Percentiles rank a stretch among this genome's conserved stretches.
Evolutionary conservation across 2,888 invertebrate species (phyloP).

Genomic region (Lysandra bellargus): DNA sequence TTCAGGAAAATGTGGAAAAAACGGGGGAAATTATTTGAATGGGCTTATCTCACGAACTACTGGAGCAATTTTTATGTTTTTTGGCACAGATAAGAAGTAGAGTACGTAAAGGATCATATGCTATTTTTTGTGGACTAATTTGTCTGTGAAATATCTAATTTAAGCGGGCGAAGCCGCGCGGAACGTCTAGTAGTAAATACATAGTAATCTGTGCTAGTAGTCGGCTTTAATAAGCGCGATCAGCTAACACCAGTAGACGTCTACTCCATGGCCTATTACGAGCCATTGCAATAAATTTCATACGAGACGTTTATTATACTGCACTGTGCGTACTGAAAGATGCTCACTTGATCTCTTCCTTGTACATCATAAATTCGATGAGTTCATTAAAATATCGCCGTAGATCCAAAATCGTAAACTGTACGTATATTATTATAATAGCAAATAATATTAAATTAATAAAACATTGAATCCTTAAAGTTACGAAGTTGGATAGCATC

Average conservation of each 20-base stretch:
- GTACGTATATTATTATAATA: background rate
- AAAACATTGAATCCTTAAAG: no score
- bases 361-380: conserved; percentile 17
- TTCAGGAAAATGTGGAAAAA: no score
- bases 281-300: conserved; percentile 11
- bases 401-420: background rate
- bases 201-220: background rate
- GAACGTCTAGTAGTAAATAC: no score
- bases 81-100: no score
- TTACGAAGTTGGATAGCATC: no score
- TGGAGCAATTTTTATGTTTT: no score
- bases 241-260: conserved; percentile 33
- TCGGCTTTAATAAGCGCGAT: conserved; percentile 12
- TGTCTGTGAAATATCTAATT: no score
- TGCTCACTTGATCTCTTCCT: conserved; percentile 25
- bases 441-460: background rate
- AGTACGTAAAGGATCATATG: no score
- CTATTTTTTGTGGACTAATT: no score
- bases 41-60: no score
- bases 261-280: conserved; percentile 23
- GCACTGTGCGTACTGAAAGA: conserved; percentile 10
- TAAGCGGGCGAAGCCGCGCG: no score
- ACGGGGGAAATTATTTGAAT: no score
- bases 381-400: conserved; percentile 5
- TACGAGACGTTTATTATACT: background rate